Percentiles rank a stretch among this genome's conserved stretches.
These are phyloP conservation scores for Hydropotes inermis DNA, from an alignment of 2,113 vertebrate species.

Conservation along the genomic window DNA sequence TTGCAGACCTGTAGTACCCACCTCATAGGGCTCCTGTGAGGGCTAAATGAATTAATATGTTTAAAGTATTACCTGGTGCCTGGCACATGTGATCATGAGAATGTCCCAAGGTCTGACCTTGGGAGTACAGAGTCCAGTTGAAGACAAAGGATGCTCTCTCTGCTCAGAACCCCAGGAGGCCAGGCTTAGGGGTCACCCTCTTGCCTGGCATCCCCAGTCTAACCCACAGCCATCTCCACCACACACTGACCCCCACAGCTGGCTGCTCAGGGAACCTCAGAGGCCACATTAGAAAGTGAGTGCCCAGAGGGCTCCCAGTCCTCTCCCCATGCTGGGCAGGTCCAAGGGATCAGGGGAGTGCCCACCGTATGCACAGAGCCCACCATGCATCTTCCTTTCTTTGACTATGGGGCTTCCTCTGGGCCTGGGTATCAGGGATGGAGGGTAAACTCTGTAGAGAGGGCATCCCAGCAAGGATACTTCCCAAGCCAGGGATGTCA, in stretches of 20 bases:
- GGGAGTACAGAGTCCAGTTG: neutral
- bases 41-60: neutral
- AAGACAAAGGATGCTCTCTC: neutral
- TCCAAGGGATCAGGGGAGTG: neutral
- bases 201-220: neutral
- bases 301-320: neutral
- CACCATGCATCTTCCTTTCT: neutral
- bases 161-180: neutral
- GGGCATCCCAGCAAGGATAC: neutral
- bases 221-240: neutral
- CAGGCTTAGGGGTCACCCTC: neutral
- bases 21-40: neutral
- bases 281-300: neutral
- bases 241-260: neutral
- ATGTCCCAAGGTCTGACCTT: neutral
- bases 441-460: neutral
- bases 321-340: neutral
- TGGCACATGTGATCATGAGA: rapidly evolving
- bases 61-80: neutral
- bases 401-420: neutral
- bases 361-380: neutral
- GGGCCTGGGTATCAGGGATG: neutral
- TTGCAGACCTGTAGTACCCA: neutral
- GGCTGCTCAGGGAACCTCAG: neutral
- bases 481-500: neutral